phyloP scores from a whole-genome alignment of 2,888 invertebrate genomes.

The Bombyx huttoni region DNA sequence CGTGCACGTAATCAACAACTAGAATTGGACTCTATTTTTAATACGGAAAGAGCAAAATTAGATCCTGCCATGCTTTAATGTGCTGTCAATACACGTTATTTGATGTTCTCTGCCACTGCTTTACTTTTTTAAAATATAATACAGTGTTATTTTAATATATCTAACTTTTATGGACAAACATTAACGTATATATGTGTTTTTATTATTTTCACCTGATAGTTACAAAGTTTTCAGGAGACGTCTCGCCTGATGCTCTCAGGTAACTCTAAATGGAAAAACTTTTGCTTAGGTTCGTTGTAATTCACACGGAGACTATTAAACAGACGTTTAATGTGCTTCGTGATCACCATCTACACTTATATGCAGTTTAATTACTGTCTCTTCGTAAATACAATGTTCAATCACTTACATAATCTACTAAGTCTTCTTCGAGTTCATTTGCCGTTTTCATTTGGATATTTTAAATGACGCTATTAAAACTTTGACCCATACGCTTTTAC shows the following conservation, averaged over 20 bases:
- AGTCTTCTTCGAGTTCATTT: too few relatives aligned
- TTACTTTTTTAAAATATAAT: background rate
- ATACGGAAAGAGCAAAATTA: background rate
- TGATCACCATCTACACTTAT: background rate
- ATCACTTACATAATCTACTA: background rate
- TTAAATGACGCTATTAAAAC: too few relatives aligned
- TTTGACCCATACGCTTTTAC: too few relatives aligned
- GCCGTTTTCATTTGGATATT: too few relatives aligned
- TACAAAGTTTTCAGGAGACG: background rate
- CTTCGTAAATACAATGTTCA: background rate
- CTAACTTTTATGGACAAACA: background rate
- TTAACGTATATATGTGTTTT: too few relatives aligned
- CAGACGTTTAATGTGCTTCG: background rate
- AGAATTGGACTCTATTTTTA: background rate
- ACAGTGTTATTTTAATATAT: background rate
- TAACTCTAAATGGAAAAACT: slow-evolving; percentile 31
- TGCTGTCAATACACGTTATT: background rate
- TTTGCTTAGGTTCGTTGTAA: slow-evolving; percentile 15
- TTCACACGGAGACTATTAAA: background rate
- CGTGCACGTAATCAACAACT: background rate
- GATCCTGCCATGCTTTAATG: background rate
- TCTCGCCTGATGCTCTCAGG: background rate
- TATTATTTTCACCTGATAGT: background rate
- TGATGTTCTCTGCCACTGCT: background rate
- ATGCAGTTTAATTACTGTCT: background rate